phyloP scores from a whole-genome alignment of 1,140 invertebrate genomes.

The Pogonus chalceus region DNA sequence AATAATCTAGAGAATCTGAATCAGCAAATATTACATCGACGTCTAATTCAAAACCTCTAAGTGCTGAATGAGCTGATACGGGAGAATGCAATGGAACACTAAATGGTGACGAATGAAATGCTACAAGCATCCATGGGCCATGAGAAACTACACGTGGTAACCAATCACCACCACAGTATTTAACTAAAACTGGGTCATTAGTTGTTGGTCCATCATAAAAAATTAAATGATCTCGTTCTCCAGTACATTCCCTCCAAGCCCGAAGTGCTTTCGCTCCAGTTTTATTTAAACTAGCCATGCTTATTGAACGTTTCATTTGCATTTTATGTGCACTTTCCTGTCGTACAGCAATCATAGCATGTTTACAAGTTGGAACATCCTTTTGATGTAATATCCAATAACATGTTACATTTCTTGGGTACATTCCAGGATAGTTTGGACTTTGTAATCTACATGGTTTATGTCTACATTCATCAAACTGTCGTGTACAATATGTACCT shows the following conservation, averaged over 20 bases:
- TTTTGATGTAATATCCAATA: conserved; percentile 71
- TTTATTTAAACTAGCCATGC: conserved; percentile 51
- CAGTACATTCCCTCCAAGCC: conserved; percentile 74
- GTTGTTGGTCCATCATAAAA: conserved; percentile 75
- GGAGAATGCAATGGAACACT: conserved; percentile 58
- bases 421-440: conserved; percentile 88
- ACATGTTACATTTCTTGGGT: conserved; percentile 78
- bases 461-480: conserved; percentile 78
- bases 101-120: conserved; percentile 68
- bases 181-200: conserved; percentile 69
- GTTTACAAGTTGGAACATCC: conserved; percentile 74
- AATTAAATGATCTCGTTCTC: conserved; percentile 68
- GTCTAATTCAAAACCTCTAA: conserved; percentile 70
- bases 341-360: conserved; percentile 75
- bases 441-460: conserved; percentile 70
- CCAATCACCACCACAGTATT: conserved; percentile 79
- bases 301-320: conserved; percentile 55
- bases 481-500: conserved; percentile 76
- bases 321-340: conserved; percentile 61
- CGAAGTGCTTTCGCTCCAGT: conserved; percentile 51
- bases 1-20: conserved; percentile 64
- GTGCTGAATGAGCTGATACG: conserved; percentile 42
- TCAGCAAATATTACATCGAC: conserved; percentile 80
- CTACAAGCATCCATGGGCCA: conserved; percentile 73
- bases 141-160: conserved; percentile 59